Evolutionary conservation across 1,140 invertebrate species (phyloP).

Genomic region (Pantala flavescens): DNA sequence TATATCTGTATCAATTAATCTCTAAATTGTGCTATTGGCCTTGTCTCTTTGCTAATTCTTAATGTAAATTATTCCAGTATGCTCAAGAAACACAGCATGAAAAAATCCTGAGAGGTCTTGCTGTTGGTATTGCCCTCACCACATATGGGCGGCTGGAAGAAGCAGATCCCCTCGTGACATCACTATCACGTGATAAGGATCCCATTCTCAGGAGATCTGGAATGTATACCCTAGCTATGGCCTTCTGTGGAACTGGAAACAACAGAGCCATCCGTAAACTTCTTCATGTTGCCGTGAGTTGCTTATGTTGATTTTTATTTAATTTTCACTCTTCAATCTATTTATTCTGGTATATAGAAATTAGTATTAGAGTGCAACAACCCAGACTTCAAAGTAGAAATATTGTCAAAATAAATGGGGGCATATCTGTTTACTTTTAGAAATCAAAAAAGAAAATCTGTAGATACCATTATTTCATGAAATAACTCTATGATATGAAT

Average conservation of each 20-base stretch:
- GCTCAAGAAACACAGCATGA: slow-evolving; percentile 94
- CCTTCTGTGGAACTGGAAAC: slow-evolving; percentile 96
- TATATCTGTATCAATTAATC: no score
- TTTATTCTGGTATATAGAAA: no score
- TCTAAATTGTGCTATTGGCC: no score
- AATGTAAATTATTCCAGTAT: slow-evolving; percentile 44
- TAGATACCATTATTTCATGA: no score
- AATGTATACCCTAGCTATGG: slow-evolving; percentile 97
- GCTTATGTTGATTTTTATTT: not conserved
- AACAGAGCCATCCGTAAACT: slow-evolving; percentile 91
- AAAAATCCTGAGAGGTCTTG: slow-evolving; percentile 91
- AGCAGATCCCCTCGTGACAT: slow-evolving; percentile 86
- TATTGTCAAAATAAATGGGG: no score
- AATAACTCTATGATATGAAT: no score
- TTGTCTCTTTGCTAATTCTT: no score
- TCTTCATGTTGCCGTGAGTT: slow-evolving; percentile 84
- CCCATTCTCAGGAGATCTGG: slow-evolving; percentile 81
- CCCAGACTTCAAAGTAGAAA: no score
- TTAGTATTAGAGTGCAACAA: no score
- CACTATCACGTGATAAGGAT: slow-evolving; percentile 75
- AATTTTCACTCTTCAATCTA: no score
- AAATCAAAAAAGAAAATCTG: no score
- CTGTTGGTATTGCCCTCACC: slow-evolving; percentile 89
- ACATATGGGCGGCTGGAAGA: slow-evolving; percentile 96
- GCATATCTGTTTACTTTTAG: no score